Conservation (phyloP, 2,888 invertebrate genomes). For the Leistus spinibarbis region DNA sequence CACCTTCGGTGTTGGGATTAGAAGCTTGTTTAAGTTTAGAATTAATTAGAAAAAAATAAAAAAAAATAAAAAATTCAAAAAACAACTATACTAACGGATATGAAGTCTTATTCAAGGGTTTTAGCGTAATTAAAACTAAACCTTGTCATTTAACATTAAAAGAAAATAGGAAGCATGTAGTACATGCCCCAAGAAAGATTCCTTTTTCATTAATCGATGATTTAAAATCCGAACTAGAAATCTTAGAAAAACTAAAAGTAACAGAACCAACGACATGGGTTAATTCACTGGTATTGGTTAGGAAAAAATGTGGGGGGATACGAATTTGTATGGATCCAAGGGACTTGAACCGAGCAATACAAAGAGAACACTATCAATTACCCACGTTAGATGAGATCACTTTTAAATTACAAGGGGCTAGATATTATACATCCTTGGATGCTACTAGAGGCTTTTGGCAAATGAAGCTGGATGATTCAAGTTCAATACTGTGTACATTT, state of each 20-base stretch:
- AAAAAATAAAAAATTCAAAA: no score
- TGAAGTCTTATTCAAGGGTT: not conserved
- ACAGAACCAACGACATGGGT: constrained; percentile 25
- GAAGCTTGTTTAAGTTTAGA: no score
- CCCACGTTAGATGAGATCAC: not conserved
- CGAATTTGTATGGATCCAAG: constrained; percentile 11
- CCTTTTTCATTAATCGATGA: constrained; percentile 19
- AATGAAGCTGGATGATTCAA: not conserved
- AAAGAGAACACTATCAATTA: not conserved
- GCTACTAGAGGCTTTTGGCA: not conserved
- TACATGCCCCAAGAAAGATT: constrained; percentile 17
- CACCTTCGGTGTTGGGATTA: no score
- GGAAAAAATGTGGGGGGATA: not conserved
- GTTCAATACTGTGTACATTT: not conserved
- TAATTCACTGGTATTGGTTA: constrained; percentile 11
- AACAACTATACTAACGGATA: not conserved
- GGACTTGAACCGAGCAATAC: constrained; percentile 1
- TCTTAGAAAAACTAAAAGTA: constrained; percentile 21
- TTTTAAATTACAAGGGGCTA: not conserved
- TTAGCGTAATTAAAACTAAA: not conserved
- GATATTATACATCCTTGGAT: not conserved
- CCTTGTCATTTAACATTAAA: constrained; percentile 9
- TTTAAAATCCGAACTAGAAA: constrained; percentile 31
- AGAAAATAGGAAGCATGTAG: constrained; percentile 7
- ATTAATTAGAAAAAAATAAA: no score